Conservation (phyloP, 2,113 vertebrate species). For the Seriola rivoliana region DNA sequence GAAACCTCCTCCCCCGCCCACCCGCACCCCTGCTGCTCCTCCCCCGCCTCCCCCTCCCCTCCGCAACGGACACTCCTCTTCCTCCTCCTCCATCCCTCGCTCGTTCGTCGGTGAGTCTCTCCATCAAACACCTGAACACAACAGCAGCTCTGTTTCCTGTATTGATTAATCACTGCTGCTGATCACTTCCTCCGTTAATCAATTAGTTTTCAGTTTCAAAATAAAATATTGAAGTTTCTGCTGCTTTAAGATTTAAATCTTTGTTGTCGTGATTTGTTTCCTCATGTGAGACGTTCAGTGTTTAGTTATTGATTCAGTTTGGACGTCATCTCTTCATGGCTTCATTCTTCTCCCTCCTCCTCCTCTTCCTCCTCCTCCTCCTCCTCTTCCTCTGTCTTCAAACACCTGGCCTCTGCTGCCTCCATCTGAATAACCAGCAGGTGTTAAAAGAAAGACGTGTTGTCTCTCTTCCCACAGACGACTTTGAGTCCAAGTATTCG, state of each 20-base stretch:
- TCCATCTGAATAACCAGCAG: too few relatives aligned
- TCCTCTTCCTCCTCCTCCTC: background rate
- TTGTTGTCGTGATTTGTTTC: background rate
- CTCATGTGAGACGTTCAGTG: background rate
- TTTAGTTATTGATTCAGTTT: background rate
- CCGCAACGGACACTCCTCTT: conserved; percentile 91
- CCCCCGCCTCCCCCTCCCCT: conserved; percentile 91
- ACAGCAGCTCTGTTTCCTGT: background rate
- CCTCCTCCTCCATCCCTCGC: conserved; percentile 84
- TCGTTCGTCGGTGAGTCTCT: conserved; percentile 91
- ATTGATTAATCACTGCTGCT: background rate
- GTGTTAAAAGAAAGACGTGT: background rate
- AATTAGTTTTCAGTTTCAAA: too few relatives aligned
- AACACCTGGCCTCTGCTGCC: too few relatives aligned
- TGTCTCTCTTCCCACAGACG: conserved; percentile 84
- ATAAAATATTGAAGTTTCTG: too few relatives aligned
- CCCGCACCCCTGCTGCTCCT: conserved; percentile 88
- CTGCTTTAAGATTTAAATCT: too few relatives aligned
- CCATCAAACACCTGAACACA: too few relatives aligned
- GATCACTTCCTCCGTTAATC: background rate
- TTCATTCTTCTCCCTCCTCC: background rate
- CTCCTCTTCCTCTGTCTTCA: background rate
- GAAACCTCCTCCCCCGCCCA: conserved; percentile 89
- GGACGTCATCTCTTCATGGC: background rate
- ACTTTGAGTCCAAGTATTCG: conserved; percentile 97